Evolutionary conservation across 1,140 invertebrate genomes (phyloP), one percentile per base, ranked within the genome.

Genomic region (Megalonaias nervosa): DNA sequence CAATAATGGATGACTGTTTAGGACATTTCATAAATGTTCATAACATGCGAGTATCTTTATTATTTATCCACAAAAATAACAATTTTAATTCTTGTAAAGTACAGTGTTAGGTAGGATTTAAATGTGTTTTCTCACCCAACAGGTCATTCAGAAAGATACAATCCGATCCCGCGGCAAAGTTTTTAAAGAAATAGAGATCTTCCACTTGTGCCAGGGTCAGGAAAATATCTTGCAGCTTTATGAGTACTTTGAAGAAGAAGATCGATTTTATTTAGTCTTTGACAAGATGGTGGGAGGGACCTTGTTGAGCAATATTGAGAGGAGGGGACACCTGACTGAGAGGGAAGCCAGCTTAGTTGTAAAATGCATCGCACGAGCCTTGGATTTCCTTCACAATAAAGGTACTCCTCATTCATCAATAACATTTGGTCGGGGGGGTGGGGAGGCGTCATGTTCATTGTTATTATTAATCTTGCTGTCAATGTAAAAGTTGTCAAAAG

Each of bases 111-210:
- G 17, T 38, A 16, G 58, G 23, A 38, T 70, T 14, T 23, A 6
- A 31, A 71, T 62, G 13, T 65, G 19, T 62, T 75, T 60, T 72
- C 14, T 73, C 71, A 81, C 68, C 81, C 84, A 87, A 16, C 80
- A 93, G 93, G 97, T 99, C 82, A 98, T 99, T 88, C 96, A 98
- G 91, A 98, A 98, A 90, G 95, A 97, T 82, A 96, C 96, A 67
- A 96, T 96, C 70, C 96, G 98, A 92, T 96, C 96, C 82, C 94
- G 98, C 80, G 94, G 94, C 84, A 93, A 97, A 85, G 97, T 99
- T 62, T 98, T 99, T 93, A 96, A 97, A 79, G 98, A 99, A 92
- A 97, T 99, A 83, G 97, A 99, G 92, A 99, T 97, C 81, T 99
- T 99, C 93, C 96, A 98, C 92, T 95, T 99, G 91, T 99, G 97